These are phyloP conservation scores for Erynnis tages DNA, from an alignment of 2,888 invertebrate species.

Conservation along the genomic window DNA sequence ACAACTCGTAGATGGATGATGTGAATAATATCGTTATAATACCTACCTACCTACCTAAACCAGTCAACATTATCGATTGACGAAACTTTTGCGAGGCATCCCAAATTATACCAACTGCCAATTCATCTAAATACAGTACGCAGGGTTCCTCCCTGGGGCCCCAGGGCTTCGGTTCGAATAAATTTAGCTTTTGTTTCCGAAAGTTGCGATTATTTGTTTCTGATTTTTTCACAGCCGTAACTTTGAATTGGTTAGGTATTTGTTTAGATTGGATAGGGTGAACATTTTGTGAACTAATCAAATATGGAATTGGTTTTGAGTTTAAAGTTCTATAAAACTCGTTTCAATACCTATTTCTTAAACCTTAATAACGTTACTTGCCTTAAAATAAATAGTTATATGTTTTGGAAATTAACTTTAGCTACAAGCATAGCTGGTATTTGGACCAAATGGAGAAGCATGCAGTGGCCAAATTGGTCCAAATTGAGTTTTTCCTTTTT, in stretches of 20 bases:
- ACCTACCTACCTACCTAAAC: no score
- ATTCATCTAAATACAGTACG: no score
- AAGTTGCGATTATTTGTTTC: constrained; percentile 10
- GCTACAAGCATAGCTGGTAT: constrained; percentile 6
- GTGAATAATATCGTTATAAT: no score
- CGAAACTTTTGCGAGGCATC: no score
- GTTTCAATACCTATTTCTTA: not conserved
- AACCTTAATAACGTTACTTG: not conserved
- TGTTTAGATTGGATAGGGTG: not conserved
- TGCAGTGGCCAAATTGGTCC: constrained; percentile 22
- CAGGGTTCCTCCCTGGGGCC: no score
- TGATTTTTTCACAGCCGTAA: not conserved
- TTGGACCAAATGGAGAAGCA: constrained; percentile 9
- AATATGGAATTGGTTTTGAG: not conserved
- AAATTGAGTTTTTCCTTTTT: constrained; percentile 30
- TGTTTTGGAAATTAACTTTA: not conserved
- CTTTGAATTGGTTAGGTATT: constrained; percentile 6
- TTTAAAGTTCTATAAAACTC: not conserved
- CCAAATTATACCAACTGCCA: no score
- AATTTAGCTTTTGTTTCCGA: constrained; percentile 8
- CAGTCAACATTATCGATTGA: no score
- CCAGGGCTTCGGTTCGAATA: no score
- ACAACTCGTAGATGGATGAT: no score
- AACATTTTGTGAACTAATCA: not conserved
- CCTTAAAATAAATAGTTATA: not conserved